phyloP scores from a whole-genome alignment of 2,888 invertebrate genomes.

The Pollenia amentaria region DNA sequence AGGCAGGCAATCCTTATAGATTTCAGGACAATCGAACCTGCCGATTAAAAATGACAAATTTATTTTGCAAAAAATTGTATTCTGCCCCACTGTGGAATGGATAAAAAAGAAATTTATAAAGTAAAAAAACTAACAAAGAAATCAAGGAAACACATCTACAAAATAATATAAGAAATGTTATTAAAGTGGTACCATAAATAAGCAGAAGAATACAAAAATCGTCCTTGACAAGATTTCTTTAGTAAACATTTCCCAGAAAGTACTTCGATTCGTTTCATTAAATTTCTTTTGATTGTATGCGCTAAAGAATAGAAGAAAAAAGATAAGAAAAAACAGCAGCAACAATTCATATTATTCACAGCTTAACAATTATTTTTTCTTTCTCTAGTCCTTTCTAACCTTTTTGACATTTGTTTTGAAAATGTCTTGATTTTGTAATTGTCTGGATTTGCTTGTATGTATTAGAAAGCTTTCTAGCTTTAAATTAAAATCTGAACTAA shows the following conservation, averaged over 20 bases:
- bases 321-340: background rate
- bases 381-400: background rate
- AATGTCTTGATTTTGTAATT: too few species aligned
- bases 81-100: too few species aligned
- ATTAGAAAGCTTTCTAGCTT: too few species aligned
- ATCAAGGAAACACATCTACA: slow-evolving; percentile 1
- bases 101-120: background rate
- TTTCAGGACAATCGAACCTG: too few species aligned
- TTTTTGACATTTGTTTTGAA: background rate
- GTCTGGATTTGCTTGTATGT: too few species aligned
- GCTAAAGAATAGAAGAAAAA: too few species aligned
- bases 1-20: too few species aligned
- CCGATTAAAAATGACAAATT: too few species aligned
- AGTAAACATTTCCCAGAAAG: slow-evolving; percentile 9
- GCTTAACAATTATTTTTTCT: background rate
- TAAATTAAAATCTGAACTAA: background rate
- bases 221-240: background rate
- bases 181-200: background rate
- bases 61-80: too few species aligned
- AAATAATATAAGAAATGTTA: background rate
- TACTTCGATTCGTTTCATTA: slow-evolving; percentile 55
- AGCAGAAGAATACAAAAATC: background rate
- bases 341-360: background rate
- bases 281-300: slow-evolving; percentile 27
- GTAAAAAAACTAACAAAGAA: slow-evolving; percentile 26